These are phyloP conservation scores for Fulmarus glacialis DNA, from an alignment of 2,113 vertebrate species.

Conservation along the genomic window DNA sequence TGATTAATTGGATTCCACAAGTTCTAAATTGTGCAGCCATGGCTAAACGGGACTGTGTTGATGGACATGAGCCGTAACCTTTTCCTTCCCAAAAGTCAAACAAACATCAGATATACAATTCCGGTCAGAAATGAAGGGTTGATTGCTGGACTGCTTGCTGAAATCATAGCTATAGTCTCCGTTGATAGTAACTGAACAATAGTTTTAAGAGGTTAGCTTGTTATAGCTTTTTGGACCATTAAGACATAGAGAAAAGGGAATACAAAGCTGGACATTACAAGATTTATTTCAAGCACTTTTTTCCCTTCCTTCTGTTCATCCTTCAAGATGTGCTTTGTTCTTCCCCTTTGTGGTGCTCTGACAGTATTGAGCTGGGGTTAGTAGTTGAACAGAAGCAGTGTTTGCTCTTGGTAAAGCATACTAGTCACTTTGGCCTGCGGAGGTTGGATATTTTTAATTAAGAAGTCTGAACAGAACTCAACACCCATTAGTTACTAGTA, in stretches of 20 bases:
- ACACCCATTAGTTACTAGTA: neutral
- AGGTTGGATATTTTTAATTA: neutral
- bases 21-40: neutral
- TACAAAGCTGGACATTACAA: neutral
- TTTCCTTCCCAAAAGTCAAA: neutral
- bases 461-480: neutral
- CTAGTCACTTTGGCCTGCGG: neutral
- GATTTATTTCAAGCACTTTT: neutral
- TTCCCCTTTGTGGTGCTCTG: neutral
- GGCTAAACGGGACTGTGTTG: neutral
- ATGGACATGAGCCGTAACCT: neutral
- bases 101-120: neutral
- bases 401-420: neutral
- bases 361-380: neutral
- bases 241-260: neutral
- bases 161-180: neutral
- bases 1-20: too few relatives aligned
- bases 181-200: neutral
- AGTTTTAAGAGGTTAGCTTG: neutral
- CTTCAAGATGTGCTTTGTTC: neutral
- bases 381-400: neutral
- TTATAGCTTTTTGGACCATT: neutral
- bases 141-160: neutral
- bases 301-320: neutral
- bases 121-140: neutral